phyloP scores from a whole-genome alignment of 2,797 vertebrate genomes.

The Poecilia gillii region DNA sequence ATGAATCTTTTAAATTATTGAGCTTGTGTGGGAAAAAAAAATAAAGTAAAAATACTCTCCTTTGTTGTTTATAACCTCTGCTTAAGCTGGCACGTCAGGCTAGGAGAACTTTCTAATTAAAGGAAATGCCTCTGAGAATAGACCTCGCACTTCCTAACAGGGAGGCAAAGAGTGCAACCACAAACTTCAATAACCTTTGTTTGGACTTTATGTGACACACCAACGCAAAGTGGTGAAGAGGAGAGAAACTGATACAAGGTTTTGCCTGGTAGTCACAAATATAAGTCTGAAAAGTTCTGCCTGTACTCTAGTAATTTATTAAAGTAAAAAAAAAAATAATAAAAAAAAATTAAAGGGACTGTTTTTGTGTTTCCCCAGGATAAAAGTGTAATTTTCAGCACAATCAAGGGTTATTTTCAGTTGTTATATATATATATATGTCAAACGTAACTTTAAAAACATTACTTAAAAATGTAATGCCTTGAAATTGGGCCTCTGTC shows the following conservation, averaged over 20 bases:
- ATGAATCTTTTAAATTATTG: slow-evolving; percentile 55
- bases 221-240: background rate
- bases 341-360: too few species aligned
- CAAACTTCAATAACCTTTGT: background rate
- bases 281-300: background rate
- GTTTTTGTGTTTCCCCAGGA: too few species aligned
- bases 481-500: too few species aligned
- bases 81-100: slow-evolving; percentile 50
- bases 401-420: too few species aligned
- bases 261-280: background rate
- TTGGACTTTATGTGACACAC: background rate
- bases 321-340: too few species aligned
- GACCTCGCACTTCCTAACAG: slow-evolving; percentile 50
- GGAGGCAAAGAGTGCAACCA: slow-evolving; percentile 22
- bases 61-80: slow-evolving; percentile 39
- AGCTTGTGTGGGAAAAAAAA: slow-evolving; percentile 34
- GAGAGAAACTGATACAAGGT: background rate
- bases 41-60: slow-evolving; percentile 1
- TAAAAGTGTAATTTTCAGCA: too few species aligned
- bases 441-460: too few species aligned
- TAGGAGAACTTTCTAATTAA: slow-evolving; percentile 62
- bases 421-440: background rate
- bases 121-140: slow-evolving; percentile 40
- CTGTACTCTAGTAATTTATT: background rate
- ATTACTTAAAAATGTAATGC: too few species aligned